These are phyloP conservation scores for Amiota mariae DNA, from an alignment of 2,888 invertebrate species.

Conservation along the genomic window DNA sequence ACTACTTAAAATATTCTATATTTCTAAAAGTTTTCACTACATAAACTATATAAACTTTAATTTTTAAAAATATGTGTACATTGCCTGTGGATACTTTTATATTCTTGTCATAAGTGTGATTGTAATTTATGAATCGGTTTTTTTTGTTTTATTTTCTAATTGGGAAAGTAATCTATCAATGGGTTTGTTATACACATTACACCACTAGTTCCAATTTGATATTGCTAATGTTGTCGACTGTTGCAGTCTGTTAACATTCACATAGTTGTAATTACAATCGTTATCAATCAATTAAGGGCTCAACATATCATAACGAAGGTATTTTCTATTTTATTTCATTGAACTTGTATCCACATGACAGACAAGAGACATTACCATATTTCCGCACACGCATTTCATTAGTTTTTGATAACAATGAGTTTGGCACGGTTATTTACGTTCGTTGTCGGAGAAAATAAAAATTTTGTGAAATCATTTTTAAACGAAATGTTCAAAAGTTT, in stretches of 20 bases:
- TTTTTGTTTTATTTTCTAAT: no score
- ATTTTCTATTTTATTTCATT: not conserved
- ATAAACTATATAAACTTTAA: no score
- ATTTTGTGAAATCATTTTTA: slow-evolving; percentile 11
- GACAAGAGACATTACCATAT: not conserved
- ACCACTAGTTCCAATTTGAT: no score
- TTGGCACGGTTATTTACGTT: slow-evolving; percentile 24
- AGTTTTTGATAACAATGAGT: slow-evolving; percentile 36
- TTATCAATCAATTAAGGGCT: slow-evolving; percentile 49
- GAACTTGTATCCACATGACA: not conserved
- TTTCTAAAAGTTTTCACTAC: no score
- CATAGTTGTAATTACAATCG: slow-evolving; percentile 23
- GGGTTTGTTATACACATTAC: no score
- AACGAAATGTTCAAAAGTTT: slow-evolving; percentile 56
- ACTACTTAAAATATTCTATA: no score
- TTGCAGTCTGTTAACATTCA: not conserved
- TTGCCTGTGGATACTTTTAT: no score
- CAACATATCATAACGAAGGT: slow-evolving; percentile 43
- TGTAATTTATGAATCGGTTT: no score
- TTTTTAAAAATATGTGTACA: no score
- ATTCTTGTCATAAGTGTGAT: no score
- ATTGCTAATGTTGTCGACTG: slow-evolving; percentile 10
- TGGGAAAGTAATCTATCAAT: no score
- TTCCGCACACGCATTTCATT: not conserved
- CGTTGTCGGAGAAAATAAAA: not conserved